Conservation (phyloP, 2,113 vertebrate genomes). For the Suricata suricatta region DNA sequence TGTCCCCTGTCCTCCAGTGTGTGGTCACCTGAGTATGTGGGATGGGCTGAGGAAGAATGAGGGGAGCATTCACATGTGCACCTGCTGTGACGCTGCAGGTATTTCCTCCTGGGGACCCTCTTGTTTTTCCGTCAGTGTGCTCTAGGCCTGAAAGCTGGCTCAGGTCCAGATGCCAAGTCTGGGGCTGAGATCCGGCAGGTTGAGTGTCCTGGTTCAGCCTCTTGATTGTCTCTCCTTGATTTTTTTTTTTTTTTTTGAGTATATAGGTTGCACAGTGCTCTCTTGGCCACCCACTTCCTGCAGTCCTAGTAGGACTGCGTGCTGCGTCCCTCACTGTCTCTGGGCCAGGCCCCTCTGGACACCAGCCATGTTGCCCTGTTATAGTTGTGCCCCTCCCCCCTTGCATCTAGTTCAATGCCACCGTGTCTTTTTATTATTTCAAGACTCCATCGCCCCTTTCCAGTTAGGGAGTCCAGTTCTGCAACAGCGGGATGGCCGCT, state of each 20-base stretch:
- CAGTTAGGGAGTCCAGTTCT: background rate
- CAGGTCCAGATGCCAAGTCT: background rate
- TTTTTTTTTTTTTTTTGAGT: background rate
- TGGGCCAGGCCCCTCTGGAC: background rate
- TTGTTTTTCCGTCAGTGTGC: background rate
- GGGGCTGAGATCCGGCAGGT: background rate
- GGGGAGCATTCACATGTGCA: accelerated
- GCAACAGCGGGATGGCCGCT: too few species aligned
- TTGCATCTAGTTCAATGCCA: background rate
- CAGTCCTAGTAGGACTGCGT: too few species aligned
- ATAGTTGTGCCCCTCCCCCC: too few species aligned
- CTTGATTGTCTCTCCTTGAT: background rate
- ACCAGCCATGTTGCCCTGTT: background rate
- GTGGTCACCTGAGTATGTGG: background rate
- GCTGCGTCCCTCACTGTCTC: too few species aligned
- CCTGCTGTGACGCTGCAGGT: background rate
- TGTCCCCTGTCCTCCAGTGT: accelerated
- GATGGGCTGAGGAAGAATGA: accelerated
- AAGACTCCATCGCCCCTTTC: background rate
- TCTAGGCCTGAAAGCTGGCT: too few species aligned
- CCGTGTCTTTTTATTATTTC: background rate
- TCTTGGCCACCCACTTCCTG: background rate
- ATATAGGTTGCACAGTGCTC: background rate
- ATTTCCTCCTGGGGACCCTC: too few species aligned
- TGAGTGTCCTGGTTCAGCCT: background rate